Evolutionary conservation across 2,888 invertebrate species (phyloP), one percentile per base, ranked within the genome.

Genomic region (Nineta flava): DNA sequence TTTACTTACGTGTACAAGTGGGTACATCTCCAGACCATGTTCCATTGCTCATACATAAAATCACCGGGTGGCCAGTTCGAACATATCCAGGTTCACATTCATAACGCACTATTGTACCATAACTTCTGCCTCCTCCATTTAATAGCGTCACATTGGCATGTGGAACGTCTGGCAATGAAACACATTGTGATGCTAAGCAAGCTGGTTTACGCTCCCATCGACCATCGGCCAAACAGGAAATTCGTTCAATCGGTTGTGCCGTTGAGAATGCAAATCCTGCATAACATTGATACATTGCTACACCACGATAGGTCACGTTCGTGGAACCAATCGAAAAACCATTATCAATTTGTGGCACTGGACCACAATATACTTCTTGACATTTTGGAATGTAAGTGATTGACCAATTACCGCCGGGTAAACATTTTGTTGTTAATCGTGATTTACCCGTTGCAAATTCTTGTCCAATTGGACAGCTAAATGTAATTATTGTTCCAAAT

Each of bases 341-440:
- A 65, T 95, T 96, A 62, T 93, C 91, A 55, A 96, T 96, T 75
- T 96, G 96, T 50, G 95, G 95, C 46, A 96, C 95, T 19, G 95
- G 94, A 50, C 94, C 94, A 66, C 96, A 96, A 65, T 95, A 96
- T 17, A 91, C 91, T 80, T 91, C 91, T 78, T 93, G 93, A 65
- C 93, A 93, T 65, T 83, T 85, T 10, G 93, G 92, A 61, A 93
- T 90, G 66, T 92, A 92, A 50, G 83, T 84, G 21, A 85, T 77
- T 38, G 91, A 91, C 93, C 93, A 94, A 64, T 87, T 86, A 56
- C 93, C 93, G 57, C 93, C 87, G 55, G 84, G 86, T 61, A 83
- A 67, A 70, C 93, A 94, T 65, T 86, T 83, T 2, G 91, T 91
- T 12, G 83, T 80, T 54, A 94, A 80, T 62, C 85, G 79, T 51